A percentile compares a stretch with the other conserved stretches of the same genome.
Conservation (phyloP, 2,797 vertebrate genomes). For the Melanotaenia trifasciata region DNA sequence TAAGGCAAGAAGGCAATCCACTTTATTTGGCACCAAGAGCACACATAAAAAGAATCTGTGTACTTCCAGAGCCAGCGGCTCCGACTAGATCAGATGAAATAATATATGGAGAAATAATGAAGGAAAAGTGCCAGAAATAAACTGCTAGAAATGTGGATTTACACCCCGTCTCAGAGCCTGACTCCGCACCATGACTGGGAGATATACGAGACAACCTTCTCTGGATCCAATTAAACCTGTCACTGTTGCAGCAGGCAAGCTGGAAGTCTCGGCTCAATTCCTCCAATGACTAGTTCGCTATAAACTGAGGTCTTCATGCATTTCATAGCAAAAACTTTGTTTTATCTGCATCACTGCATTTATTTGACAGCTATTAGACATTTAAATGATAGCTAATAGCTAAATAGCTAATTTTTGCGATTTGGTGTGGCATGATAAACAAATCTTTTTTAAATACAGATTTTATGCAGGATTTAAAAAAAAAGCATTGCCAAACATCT, state of each 20-base stretch:
- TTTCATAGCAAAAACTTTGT: constrained; percentile 1
- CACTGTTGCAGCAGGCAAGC: constrained; percentile 9
- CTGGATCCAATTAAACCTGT: constrained; percentile 18
- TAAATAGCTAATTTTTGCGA: not conserved
- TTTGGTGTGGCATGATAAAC: not conserved
- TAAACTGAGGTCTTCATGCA: not conserved
- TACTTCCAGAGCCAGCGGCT: constrained; percentile 6
- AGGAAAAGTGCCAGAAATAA: constrained; percentile 20
- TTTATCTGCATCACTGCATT: not conserved
- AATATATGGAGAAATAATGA: constrained; percentile 22
- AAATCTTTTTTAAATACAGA: not conserved
- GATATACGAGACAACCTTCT: constrained; percentile 8
- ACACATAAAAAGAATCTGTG: constrained; percentile 28
- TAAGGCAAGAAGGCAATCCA: constrained; percentile 13
- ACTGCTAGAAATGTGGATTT: constrained; percentile 28
- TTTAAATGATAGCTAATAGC: no score
- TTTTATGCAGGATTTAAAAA: no score
- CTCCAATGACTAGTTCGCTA: not conserved
- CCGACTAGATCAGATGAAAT: constrained; percentile 26
- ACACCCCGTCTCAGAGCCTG: not conserved
- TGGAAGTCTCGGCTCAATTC: not conserved
- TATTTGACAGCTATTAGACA: no score
- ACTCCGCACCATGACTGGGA: constrained; percentile 11
- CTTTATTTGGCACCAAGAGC: constrained; percentile 47
- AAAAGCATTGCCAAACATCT: no score